Evolutionary conservation across 1,140 invertebrate genomes (phyloP).

Genomic region (Trachymyrmex cornetzi): DNA sequence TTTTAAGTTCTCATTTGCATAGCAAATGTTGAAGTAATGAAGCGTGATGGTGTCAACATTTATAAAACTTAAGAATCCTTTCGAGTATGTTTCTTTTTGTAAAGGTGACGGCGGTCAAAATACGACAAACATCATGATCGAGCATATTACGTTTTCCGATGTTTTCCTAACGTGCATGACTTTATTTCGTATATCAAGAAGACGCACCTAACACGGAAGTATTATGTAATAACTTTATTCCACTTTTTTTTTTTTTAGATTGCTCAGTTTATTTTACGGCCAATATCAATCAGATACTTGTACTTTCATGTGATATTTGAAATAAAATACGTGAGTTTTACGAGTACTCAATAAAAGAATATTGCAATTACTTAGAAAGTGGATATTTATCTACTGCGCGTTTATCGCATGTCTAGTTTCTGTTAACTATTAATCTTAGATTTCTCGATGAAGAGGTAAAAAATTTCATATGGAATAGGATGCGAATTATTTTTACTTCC

Average conservation of each 20-base stretch:
- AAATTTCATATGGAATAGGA: background rate
- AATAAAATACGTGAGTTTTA: background rate
- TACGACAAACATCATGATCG: background rate
- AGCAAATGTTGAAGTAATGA: background rate
- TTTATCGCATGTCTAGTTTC: background rate
- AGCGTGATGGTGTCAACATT: background rate
- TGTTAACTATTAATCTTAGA: background rate
- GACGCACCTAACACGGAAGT: background rate
- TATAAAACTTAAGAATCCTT: conserved; percentile 3
- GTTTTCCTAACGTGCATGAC: conserved; percentile 3
- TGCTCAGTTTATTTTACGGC: background rate
- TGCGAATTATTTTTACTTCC: background rate
- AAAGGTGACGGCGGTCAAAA: background rate
- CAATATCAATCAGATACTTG: background rate
- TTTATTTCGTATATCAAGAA: conserved; percentile 1
- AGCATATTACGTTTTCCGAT: background rate
- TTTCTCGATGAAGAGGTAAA: background rate
- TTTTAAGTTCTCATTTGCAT: conserved; percentile 45
- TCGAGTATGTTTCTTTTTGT: background rate
- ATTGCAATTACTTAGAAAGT: conserved; percentile 11
- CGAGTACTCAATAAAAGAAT: background rate
- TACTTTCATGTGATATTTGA: background rate
- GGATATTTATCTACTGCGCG: background rate
- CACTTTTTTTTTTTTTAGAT: background rate
- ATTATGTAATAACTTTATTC: conserved; percentile 8